Evolutionary conservation across 2,888 invertebrate genomes (phyloP), one percentile per base, ranked within the genome.

Genomic region (Rugalucina vietnamica): DNA sequence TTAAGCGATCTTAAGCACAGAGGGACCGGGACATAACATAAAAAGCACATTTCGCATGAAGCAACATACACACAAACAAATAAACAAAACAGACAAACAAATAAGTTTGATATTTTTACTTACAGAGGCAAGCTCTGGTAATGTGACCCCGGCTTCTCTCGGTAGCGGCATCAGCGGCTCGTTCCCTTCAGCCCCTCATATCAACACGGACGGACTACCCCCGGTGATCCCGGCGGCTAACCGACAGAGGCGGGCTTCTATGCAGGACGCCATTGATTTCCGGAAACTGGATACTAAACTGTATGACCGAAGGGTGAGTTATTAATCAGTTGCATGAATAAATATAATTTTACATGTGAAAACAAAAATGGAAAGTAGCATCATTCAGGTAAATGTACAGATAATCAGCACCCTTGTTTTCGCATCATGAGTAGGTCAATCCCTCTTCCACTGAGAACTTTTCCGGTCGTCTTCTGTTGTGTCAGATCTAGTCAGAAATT

Each of bases 221-320:
- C 87, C 91, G 5, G 88, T 91, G 4, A 82, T 90, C 4, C 82
- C 89, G 27, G 88, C 89, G n/a, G 83, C 86, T 37, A 86, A 89
- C 29, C 85, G 91, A 77, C 90, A 91, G 36, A 85, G 93, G 32
- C 76, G 93, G 60, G 93, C 94, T 12, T 94, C 96, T 29, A 96
- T 96, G 96, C 96, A 96, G 88, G 96, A 96, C 72, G 96, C 96
- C 89, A 94, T 97, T 87, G 97, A 96, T 93, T 96, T 96, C 91
- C 91, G 92, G 60, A 93, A 93, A 85, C 93, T 94, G 29, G 93
- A 94, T 92, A 90, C 94, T 8, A 90, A 92, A 32, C 89, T 94
- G 1, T 94, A 94, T 76, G 93, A 93, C 75, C 91, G 92, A 83
- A 91, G 91, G 91, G 93, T 94, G 85, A 78, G 89, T 8, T 43